Conservation (phyloP, 2,113 vertebrate genomes). For the Ceyx margarethae region DNA sequence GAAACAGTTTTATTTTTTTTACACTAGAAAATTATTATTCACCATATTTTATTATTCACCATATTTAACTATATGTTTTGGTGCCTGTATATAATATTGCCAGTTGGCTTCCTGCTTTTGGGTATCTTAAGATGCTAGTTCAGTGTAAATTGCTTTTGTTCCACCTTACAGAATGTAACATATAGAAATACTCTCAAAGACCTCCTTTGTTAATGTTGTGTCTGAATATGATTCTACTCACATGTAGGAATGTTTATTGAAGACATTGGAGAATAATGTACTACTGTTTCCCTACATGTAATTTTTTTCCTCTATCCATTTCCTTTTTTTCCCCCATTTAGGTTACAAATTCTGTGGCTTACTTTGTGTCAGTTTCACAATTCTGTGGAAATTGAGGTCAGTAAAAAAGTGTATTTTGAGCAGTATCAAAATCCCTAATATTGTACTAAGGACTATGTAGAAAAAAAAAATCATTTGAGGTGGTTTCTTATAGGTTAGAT, state of each 20-base stretch:
- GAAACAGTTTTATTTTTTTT: background rate
- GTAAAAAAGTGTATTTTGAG: conserved; percentile 1
- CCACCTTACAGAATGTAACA: background rate
- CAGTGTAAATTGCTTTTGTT: background rate
- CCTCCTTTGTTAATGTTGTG: background rate
- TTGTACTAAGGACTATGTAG: background rate
- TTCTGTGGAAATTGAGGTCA: conserved; percentile 92
- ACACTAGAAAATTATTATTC: too few relatives aligned
- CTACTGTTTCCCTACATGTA: background rate
- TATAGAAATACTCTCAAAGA: background rate
- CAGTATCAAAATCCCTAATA: background rate
- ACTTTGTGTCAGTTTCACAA: conserved; percentile 96
- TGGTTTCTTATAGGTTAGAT: background rate
- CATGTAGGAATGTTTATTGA: background rate
- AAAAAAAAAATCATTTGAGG: background rate
- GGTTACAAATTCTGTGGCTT: conserved; percentile 95
- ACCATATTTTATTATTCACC: background rate
- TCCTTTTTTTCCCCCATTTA: conserved; percentile 38
- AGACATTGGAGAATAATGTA: background rate
- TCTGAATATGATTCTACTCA: background rate
- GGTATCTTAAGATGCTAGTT: background rate
- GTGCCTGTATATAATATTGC: background rate
- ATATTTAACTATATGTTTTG: background rate
- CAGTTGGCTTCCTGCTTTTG: background rate
- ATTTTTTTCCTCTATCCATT: background rate